A percentile compares a stretch with the other conserved stretches of the same genome.
These are phyloP conservation scores for Agrenia bidenticulata DNA, from an alignment of 2,888 invertebrate genomes.

Conservation along the genomic window DNA sequence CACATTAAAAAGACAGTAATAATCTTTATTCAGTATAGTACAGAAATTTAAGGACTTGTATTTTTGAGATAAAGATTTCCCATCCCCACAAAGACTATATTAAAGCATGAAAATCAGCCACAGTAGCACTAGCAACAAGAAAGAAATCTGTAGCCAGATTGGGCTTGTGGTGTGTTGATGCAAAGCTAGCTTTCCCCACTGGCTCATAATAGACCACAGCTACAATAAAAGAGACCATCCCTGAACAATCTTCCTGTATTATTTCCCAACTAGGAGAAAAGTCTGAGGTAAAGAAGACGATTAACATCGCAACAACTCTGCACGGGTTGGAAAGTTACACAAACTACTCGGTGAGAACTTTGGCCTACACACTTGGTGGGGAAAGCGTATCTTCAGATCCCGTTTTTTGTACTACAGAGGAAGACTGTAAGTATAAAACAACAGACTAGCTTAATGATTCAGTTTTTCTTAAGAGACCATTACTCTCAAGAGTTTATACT, in stretches of 20 bases:
- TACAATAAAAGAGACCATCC: no score
- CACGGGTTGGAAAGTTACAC: conserved; percentile 57
- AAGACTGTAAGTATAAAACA: conserved; percentile 56
- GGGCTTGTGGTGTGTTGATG: neutral
- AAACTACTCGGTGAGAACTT: conserved; percentile 59
- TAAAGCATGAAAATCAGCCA: no score
- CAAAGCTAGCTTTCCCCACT: conserved; percentile 3
- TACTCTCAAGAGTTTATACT: conserved; percentile 6
- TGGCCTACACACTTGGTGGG: conserved; percentile 59
- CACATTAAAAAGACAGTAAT: no score
- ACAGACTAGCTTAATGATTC: conserved; percentile 4
- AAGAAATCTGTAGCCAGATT: no score
- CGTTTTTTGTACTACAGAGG: conserved; percentile 57
- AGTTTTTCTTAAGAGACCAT: conserved; percentile 11
- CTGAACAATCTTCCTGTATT: neutral
- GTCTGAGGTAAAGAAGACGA: conserved; percentile 52
- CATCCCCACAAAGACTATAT: no score
- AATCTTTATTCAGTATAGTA: no score
- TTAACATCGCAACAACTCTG: conserved; percentile 53
- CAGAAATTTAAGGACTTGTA: no score
- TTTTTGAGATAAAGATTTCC: no score
- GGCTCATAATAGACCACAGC: no score
- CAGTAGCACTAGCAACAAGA: no score
- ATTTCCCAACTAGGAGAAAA: conserved; percentile 35
- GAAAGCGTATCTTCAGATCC: conserved; percentile 58